Percentiles rank a stretch among this genome's conserved stretches.
Conservation (phyloP, 1,140 invertebrate genomes). For the Drosophila pruinosa region DNA sequence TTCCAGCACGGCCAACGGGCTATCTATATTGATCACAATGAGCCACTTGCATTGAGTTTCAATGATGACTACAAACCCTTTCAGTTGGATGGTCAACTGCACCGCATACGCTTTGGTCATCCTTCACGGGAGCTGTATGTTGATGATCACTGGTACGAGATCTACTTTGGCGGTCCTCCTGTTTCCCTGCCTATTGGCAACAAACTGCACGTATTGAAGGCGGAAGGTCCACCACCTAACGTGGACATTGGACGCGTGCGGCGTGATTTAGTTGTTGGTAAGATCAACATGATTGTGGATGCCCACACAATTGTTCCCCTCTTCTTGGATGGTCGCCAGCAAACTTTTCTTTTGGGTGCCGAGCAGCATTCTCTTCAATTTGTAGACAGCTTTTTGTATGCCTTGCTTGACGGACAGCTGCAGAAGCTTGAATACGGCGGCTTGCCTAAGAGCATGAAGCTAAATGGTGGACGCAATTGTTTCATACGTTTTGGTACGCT, state of each 20-base stretch:
- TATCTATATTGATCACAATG: slow-evolving; percentile 89
- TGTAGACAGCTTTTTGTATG: slow-evolving; percentile 89
- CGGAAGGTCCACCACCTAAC: slow-evolving; percentile 94
- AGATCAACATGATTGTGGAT: slow-evolving; percentile 92
- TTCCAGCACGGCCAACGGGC: slow-evolving; percentile 89
- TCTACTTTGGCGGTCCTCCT: slow-evolving; percentile 95
- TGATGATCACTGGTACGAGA: slow-evolving; percentile 93
- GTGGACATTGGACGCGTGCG: slow-evolving; percentile 89
- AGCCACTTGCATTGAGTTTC: slow-evolving; percentile 87
- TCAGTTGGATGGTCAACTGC: slow-evolving; percentile 87
- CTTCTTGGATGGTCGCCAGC: slow-evolving; percentile 93
- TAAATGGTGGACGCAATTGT: slow-evolving; percentile 91
- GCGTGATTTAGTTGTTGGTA: slow-evolving; percentile 91
- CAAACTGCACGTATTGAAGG: slow-evolving; percentile 88
- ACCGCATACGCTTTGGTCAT: slow-evolving; percentile 93
- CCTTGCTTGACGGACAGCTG: slow-evolving; percentile 92
- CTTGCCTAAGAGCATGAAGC: slow-evolving; percentile 92
- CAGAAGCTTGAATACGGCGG: slow-evolving; percentile 95
- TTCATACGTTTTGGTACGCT: slow-evolving; percentile 92
- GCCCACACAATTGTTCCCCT: slow-evolving; percentile 90
- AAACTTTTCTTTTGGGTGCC: slow-evolving; percentile 90
- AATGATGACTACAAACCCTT: slow-evolving; percentile 90
- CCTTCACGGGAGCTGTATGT: slow-evolving; percentile 96
- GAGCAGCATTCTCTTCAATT: slow-evolving; percentile 91
- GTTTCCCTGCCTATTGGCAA: slow-evolving; percentile 92